Conservation (phyloP, 1,140 invertebrate genomes). For the Nasonia vitripennis region DNA sequence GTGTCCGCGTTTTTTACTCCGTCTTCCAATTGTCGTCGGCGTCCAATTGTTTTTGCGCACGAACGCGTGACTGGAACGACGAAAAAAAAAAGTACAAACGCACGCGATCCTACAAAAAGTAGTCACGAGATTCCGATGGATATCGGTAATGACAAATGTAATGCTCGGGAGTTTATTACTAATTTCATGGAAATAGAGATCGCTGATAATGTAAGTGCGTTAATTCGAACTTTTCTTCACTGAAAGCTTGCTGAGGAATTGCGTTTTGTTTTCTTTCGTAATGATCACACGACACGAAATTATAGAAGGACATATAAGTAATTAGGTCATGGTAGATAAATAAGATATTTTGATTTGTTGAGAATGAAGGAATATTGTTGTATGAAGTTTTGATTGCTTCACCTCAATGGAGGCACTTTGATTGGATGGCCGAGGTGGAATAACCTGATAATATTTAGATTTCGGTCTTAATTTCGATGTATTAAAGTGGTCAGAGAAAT, state of each 20-base stretch:
- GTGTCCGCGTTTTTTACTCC: constrained; percentile 23
- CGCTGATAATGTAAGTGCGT: background rate
- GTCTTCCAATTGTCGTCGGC: constrained; percentile 26
- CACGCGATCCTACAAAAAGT: background rate
- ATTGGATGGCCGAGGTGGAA: too few species aligned
- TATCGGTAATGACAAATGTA: constrained; percentile 11
- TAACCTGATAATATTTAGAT: too few species aligned
- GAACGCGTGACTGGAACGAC: constrained; percentile 19
- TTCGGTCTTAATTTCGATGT: too few species aligned
- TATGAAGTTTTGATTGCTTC: too few species aligned
- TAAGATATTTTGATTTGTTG: background rate
- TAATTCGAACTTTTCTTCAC: background rate
- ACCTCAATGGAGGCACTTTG: too few species aligned
- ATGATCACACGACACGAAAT: background rate
- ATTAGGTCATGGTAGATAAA: constrained; percentile 18
- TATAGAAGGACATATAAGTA: background rate
- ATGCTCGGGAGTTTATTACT: background rate
- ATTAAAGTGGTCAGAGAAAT: too few species aligned
- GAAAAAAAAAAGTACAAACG: constrained; percentile 17
- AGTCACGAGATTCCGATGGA: background rate
- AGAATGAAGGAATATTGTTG: too few species aligned
- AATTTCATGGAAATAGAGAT: constrained; percentile 1
- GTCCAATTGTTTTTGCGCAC: constrained; percentile 41
- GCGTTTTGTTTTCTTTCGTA: background rate
- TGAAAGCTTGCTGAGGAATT: background rate